phyloP scores from a whole-genome alignment of 2,888 invertebrate species.

The Mesoligia furuncula region DNA sequence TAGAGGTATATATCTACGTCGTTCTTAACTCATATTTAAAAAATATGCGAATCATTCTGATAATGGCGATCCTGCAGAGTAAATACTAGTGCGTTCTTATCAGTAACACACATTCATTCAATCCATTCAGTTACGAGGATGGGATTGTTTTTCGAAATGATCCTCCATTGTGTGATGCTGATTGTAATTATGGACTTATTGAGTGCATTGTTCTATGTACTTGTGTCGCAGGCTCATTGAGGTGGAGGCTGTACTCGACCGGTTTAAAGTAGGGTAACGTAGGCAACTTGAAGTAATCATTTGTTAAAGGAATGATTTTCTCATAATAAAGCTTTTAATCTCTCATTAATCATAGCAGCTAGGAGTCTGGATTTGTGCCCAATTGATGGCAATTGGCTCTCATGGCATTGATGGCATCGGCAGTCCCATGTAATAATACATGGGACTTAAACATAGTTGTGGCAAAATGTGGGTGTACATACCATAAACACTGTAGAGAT shows the following conservation, averaged over 20 bases:
- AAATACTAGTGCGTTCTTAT: slow-evolving; percentile 41
- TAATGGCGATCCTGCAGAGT: background rate
- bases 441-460: background rate
- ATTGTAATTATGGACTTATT: slow-evolving; percentile 65
- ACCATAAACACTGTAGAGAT: background rate
- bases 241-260: slow-evolving; percentile 49
- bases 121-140: slow-evolving; percentile 52
- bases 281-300: slow-evolving; percentile 4
- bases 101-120: slow-evolving; percentile 27
- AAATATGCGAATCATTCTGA: background rate
- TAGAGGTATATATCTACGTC: background rate
- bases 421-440: no score
- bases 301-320: slow-evolving; percentile 1
- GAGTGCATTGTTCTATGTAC: slow-evolving; percentile 67
- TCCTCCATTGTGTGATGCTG: slow-evolving; percentile 66
- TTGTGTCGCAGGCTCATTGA: slow-evolving; percentile 51
- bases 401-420: no score
- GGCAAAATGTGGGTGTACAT: background rate
- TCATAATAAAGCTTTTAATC: background rate
- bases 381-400: background rate
- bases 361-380: background rate
- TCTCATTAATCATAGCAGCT: background rate
- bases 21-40: background rate
- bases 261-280: slow-evolving; percentile 44
- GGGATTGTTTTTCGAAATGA: slow-evolving; percentile 64